These are phyloP conservation scores for Sterrhoptilus dennistouni DNA, from an alignment of 2,113 vertebrate species.

Conservation along the genomic window DNA sequence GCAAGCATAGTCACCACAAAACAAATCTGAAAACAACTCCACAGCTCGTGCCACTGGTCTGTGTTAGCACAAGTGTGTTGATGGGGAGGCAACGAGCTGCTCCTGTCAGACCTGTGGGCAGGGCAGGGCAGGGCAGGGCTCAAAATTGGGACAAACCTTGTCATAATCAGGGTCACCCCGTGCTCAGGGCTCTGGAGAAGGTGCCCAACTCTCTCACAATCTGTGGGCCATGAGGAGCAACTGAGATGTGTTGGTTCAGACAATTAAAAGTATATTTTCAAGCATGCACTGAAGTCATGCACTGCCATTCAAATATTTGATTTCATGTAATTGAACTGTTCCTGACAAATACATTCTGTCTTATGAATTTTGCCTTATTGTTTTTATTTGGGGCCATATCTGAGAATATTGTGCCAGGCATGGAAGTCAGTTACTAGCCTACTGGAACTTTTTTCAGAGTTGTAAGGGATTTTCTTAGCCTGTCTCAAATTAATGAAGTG, in stretches of 20 bases:
- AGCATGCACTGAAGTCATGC: not conserved
- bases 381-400: not conserved
- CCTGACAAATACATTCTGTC: not conserved
- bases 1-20: not conserved
- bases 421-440: not conserved
- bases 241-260: not conserved
- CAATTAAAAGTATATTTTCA: conserved; percentile 31
- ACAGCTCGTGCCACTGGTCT: not conserved
- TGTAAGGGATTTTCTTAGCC: conserved; percentile 27
- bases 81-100: not conserved
- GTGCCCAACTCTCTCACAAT: not conserved
- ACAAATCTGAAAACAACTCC: conserved; percentile 23
- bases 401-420: not conserved
- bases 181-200: not conserved
- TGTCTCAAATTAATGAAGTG: conserved; percentile 10
- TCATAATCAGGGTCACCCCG: not conserved
- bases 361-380: not conserved
- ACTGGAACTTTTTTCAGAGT: not conserved
- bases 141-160: not conserved
- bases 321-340: conserved; percentile 26
- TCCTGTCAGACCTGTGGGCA: not conserved
- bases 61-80: not conserved
- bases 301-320: conserved; percentile 14
- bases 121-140: not conserved
- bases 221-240: conserved; percentile 5